Evolutionary conservation across 2,797 vertebrate genomes (phyloP).

Genomic region (Zenarchopterus dispar): DNA sequence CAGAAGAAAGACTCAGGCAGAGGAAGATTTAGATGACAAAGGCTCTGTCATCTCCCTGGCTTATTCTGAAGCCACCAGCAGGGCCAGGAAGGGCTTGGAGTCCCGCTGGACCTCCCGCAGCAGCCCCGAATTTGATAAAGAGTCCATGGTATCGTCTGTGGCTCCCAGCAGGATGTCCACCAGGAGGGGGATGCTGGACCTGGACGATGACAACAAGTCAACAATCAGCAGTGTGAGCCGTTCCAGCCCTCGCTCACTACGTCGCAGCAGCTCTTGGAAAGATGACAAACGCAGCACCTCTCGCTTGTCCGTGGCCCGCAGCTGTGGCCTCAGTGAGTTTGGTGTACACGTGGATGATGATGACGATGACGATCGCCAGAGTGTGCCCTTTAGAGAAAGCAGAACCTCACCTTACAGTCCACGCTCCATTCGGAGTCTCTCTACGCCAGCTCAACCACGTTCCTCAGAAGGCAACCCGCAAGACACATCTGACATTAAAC

Average conservation of each 20-base stretch:
- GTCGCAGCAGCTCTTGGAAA: conserved; percentile 86
- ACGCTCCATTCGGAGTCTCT: conserved; percentile 88
- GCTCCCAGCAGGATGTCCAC: conserved; percentile 86
- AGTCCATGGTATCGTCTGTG: conserved; percentile 84
- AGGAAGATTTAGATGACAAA: conserved; percentile 81
- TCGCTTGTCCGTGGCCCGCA: conserved; percentile 86
- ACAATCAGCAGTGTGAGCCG: conserved; percentile 83
- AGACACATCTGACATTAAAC: conserved; percentile 71
- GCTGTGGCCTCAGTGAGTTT: conserved; percentile 87
- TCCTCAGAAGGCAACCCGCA: conserved; percentile 71
- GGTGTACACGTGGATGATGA: conserved; percentile 70
- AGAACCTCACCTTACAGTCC: conserved; percentile 85
- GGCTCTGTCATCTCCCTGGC: conserved; percentile 85
- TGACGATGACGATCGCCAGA: conserved; percentile 77
- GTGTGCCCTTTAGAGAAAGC: conserved; percentile 79
- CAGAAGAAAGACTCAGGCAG: conserved; percentile 67
- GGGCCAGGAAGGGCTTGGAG: conserved; percentile 86
- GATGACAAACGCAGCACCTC: conserved; percentile 82
- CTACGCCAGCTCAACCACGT: conserved; percentile 84
- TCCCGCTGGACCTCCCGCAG: conserved; percentile 87
- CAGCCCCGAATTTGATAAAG: conserved; percentile 86
- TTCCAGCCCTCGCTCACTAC: conserved; percentile 78
- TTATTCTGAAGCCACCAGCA: conserved; percentile 86
- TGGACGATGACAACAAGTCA: conserved; percentile 85
- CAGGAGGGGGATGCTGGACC: conserved; percentile 74